These are phyloP conservation scores for Isichthys henryi DNA, from an alignment of 2,113 vertebrate species.

Conservation along the genomic window DNA sequence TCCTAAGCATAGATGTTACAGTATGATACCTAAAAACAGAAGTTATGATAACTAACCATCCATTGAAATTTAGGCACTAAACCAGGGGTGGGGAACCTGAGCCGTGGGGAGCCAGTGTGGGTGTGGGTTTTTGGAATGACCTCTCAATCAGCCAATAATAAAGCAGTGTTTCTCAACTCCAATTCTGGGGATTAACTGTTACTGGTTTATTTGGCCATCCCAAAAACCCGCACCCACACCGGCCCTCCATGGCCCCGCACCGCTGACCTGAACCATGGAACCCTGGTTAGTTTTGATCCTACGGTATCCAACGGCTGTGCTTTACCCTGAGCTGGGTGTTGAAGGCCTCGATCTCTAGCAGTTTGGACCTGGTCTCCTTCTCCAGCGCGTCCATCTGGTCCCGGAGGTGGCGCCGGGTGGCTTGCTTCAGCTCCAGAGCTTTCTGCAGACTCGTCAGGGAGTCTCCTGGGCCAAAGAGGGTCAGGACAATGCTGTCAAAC, in stretches of 20 bases:
- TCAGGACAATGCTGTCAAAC: not conserved
- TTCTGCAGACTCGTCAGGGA: constrained; percentile 84
- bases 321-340: constrained; percentile 95
- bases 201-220: too few species aligned
- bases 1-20: not conserved
- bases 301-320: constrained; percentile 23
- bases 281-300: not conserved
- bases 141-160: too few species aligned
- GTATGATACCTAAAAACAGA: too few species aligned
- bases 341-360: constrained; percentile 93
- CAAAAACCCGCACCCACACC: too few species aligned
- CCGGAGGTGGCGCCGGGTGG: constrained; percentile 77
- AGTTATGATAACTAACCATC: not conserved
- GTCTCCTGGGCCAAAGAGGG: constrained; percentile 64
- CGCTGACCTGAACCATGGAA: not conserved
- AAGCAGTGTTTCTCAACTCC: too few species aligned
- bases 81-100: too few species aligned
- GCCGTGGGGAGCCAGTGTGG: too few species aligned
- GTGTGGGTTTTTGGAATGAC: too few species aligned
- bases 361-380: constrained; percentile 86
- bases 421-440: constrained; percentile 85
- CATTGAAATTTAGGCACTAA: not conserved
- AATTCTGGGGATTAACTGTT: too few species aligned
- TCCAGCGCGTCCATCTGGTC: constrained; percentile 90
- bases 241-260: too few species aligned